Conservation (phyloP, 2,888 invertebrate genomes). For the Drymonia ruficornis region DNA sequence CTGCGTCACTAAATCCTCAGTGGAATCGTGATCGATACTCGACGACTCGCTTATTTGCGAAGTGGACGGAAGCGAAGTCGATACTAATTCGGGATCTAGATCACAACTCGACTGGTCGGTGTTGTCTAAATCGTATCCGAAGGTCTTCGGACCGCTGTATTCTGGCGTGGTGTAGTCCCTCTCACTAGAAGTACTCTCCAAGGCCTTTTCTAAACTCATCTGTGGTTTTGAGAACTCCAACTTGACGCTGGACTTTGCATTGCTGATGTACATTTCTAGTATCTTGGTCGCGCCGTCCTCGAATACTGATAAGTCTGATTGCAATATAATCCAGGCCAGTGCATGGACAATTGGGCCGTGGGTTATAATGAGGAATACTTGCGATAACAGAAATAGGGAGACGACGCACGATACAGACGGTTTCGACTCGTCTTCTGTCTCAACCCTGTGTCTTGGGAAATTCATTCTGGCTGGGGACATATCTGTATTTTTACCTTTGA, state of each 20-base stretch:
- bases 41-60: slow-evolving; percentile 81
- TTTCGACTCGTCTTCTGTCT: slow-evolving; percentile 84
- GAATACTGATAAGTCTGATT: slow-evolving; percentile 90
- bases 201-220: slow-evolving; percentile 90
- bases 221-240: slow-evolving; percentile 89
- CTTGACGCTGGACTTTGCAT: slow-evolving; percentile 83
- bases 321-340: slow-evolving; percentile 95
- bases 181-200: slow-evolving; percentile 81
- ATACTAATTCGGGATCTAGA: slow-evolving; percentile 78
- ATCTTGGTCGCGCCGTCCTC: slow-evolving; percentile 88
- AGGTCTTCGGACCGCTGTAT: slow-evolving; percentile 64
- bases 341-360: slow-evolving; percentile 96
- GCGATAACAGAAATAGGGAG: slow-evolving; percentile 94
- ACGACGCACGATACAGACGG: slow-evolving; percentile 95
- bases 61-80: slow-evolving; percentile 79
- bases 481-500: slow-evolving; percentile 84
- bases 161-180: slow-evolving; percentile 79
- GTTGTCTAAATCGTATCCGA: slow-evolving; percentile 62
- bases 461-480: slow-evolving; percentile 71
- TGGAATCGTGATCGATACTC: slow-evolving; percentile 77
- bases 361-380: slow-evolving; percentile 97
- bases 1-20: slow-evolving; percentile 76
- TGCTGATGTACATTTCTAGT: slow-evolving; percentile 86
- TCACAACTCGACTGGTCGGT: slow-evolving; percentile 81
- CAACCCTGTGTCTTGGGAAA: slow-evolving; percentile 66